These are phyloP conservation scores for Tinea trinotella DNA, from an alignment of 2,888 invertebrate species.

Conservation along the genomic window DNA sequence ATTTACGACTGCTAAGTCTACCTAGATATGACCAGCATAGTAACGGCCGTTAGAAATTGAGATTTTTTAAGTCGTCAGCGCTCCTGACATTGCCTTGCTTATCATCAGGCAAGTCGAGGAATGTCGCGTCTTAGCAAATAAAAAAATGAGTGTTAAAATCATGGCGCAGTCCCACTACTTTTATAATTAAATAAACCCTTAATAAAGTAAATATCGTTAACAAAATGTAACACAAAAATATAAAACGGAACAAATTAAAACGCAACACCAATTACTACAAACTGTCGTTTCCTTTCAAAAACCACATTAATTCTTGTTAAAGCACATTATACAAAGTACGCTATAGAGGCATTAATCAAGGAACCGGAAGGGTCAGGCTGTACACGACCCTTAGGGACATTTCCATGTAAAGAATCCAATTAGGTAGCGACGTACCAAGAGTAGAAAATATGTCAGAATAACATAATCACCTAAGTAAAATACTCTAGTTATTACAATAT, in stretches of 20 bases:
- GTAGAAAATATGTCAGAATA: constrained; percentile 10
- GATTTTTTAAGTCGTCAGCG: too few relatives aligned
- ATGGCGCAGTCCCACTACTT: too few relatives aligned
- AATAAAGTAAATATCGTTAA: too few relatives aligned
- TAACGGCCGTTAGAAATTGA: too few relatives aligned
- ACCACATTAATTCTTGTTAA: constrained; percentile 41
- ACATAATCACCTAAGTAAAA: neutral
- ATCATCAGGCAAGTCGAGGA: too few relatives aligned
- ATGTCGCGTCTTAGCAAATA: too few relatives aligned
- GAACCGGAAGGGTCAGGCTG: constrained; percentile 43
- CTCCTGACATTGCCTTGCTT: too few relatives aligned
- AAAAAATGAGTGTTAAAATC: too few relatives aligned
- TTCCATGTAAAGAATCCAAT: constrained; percentile 60
- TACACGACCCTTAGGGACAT: constrained; percentile 31
- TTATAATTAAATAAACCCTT: too few relatives aligned
- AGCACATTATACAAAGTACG: constrained; percentile 35
- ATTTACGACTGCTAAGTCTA: too few relatives aligned
- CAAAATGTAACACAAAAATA: neutral
- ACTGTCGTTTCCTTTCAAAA: constrained; percentile 22
- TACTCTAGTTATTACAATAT: neutral
- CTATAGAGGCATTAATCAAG: constrained; percentile 39
- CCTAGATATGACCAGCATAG: too few relatives aligned
- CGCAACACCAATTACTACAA: constrained; percentile 13
- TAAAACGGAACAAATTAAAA: constrained; percentile 8
- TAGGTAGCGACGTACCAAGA: constrained; percentile 40